Base-by-base conservation (phyloP, 2,888 invertebrate genomes). In the Oxyteleia sp. region DNA sequence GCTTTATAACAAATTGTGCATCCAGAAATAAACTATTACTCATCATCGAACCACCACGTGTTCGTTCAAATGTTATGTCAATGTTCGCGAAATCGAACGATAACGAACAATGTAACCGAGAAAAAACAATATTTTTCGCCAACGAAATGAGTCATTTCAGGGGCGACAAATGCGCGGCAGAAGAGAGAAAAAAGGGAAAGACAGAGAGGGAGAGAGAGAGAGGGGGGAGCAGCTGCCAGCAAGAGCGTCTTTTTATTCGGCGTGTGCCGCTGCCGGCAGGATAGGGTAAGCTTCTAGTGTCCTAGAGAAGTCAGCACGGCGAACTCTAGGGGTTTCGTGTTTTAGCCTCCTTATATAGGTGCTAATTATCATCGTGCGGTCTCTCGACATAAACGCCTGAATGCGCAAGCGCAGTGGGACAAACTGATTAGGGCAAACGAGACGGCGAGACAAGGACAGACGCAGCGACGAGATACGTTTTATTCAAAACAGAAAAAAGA, bases 321-420 rank as follows among this genome's bases (percentile, higher is more conserved):
- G 90, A 86, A 88, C 87, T 91, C 90, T 90, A 91, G 90, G 85
- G 90, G 88, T 87, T 91, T 89, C 87, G 88, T 88, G 88, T 90
- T 91, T 90, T 89, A 88, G 87, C 88, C 88, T 90, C 86, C 91
- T 91, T 90, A 88, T 89, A 87, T 89, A 86, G 82, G 82, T 86
- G 90, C 92, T 92, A 92, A 92, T 92, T 92, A 92, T 92, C 92
- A 90, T 91, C 88, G n/a, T n/a, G n/a, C n/a, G n/a, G n/a, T n/a
- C n/a, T n/a, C n/a, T n/a, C n/a, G n/a, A n/a, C n/a, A n/a, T n/a
- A n/a, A n/a, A n/a, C n/a, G n/a, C n/a, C n/a, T n/a, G n/a, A n/a
- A n/a, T n/a, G n/a, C n/a, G n/a, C n/a, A n/a, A n/a, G n/a, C n/a
- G n/a, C n/a, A n/a, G n/a, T n/a, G n/a, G n/a, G n/a, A n/a, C n/a